Evolutionary conservation across 2,113 vertebrate species (phyloP).

Genomic region (Lepisosteus oculatus): DNA sequence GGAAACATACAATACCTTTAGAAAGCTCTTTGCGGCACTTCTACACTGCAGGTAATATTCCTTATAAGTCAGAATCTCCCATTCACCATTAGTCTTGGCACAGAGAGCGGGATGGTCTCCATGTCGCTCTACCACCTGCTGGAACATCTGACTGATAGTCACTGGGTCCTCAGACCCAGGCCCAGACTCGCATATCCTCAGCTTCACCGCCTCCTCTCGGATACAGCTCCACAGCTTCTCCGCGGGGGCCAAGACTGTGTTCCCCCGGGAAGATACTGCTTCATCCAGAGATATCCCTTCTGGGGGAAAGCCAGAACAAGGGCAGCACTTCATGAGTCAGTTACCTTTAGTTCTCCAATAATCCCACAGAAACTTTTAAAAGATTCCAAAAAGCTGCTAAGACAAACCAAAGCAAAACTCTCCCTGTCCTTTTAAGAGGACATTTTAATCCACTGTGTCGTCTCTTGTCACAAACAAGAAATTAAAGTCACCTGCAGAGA

Average conservation of each 20-base stretch:
- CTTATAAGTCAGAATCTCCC: slow-evolving; percentile 52
- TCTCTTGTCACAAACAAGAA: no score
- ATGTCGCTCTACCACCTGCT: slow-evolving; percentile 45
- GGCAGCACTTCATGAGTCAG: slow-evolving; percentile 41
- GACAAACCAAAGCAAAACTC: no score
- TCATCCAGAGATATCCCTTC: slow-evolving; percentile 24
- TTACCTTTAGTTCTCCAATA: no score
- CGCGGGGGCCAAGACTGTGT: slow-evolving; percentile 43
- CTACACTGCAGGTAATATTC: slow-evolving; percentile 63
- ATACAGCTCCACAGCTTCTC: slow-evolving; percentile 52
- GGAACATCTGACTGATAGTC: slow-evolving; percentile 65
- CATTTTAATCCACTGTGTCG: no score
- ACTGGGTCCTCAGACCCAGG: slow-evolving; percentile 52
- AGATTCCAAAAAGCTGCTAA: no score
- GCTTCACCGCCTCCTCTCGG: slow-evolving; percentile 50
- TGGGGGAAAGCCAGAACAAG: slow-evolving; percentile 32
- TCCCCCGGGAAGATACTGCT: not conserved
- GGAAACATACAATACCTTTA: slow-evolving; percentile 58
- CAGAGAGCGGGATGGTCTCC: slow-evolving; percentile 52
- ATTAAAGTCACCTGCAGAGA: no score
- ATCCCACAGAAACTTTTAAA: no score
- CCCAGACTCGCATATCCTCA: slow-evolving; percentile 56
- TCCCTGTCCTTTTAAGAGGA: no score
- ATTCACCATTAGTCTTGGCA: slow-evolving; percentile 46
- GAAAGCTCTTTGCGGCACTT: slow-evolving; percentile 66